phyloP scores from a whole-genome alignment of 1,140 invertebrate genomes.

The Chironomus tepperi region DNA sequence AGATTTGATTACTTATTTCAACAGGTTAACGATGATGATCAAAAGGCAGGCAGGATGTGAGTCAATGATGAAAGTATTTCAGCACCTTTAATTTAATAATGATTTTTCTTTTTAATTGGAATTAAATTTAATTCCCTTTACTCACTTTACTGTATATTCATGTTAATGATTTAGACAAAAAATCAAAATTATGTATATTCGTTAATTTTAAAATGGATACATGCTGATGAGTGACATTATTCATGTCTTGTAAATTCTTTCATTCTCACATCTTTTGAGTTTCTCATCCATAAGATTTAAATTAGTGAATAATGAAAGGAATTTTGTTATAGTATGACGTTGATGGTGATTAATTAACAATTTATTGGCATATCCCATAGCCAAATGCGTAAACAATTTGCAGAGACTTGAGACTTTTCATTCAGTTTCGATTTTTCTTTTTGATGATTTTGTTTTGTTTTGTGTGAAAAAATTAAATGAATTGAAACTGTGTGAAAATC shows the following conservation, averaged over 20 bases:
- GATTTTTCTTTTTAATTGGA: background rate
- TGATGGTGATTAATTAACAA: constrained; percentile 1
- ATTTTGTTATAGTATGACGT: background rate
- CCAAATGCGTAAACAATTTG: no score
- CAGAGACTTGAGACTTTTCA: no score
- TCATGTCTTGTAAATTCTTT: background rate
- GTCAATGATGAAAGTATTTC: constrained; percentile 14
- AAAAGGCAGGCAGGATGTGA: background rate
- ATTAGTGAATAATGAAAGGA: background rate
- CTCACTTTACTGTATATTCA: background rate
- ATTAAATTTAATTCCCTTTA: background rate
- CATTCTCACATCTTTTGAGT: background rate
- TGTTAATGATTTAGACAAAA: background rate
- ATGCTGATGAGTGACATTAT: background rate
- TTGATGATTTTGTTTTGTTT: background rate
- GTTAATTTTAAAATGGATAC: background rate
- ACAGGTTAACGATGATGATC: background rate
- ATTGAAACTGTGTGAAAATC: background rate
- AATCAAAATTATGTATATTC: background rate
- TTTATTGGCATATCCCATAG: background rate
- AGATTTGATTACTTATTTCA: background rate
- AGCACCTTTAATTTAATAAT: constrained; percentile 13
- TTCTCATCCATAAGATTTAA: background rate
- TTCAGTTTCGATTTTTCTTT: background rate
- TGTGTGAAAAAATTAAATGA: background rate